Base-by-base conservation (phyloP, 2,797 vertebrate genomes). In the Gambusia yucatana region DNA sequence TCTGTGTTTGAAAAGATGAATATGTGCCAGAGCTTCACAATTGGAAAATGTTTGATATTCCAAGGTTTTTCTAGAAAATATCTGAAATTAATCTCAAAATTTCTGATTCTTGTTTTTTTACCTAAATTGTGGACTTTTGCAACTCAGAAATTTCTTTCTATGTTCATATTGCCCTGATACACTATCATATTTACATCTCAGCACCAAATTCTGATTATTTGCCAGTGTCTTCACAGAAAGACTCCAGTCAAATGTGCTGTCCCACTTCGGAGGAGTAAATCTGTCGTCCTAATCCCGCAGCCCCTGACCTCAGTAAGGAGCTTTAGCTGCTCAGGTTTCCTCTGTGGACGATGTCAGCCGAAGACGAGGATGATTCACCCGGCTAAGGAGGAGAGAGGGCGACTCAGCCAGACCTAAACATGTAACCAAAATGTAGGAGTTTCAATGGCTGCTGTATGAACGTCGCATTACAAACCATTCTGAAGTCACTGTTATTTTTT, bases 291-390 rank as follows among this genome's bases (percentile, higher is more conserved):
- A 89, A 92, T 91, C 89, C 89, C 89, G 82, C 73, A 69, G 80
- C 72, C 73, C 48, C 1, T 84, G 87, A 91, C 90, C 86, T 87
- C 81, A 16, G 77, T 90, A 91, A 91, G 89, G 89, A 88, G 90
- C 86, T 92, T 92, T 81, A 90, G 87, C 89, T 83, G 76, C 91
- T 87, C 81, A 36, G 70, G 77, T 84, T 79, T 82, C 79, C 81
- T 85, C 79, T 20, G 78, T 8, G 46, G 72, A 78, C 67, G 11
- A 17, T 22, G 74, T 77, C 79, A 83, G 57, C 84, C 79, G 77
- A 82, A 74, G 72, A 79, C 43, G 48, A 48, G 65, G 28, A 0
- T 0, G 82, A 82, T 39, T 84, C 72, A 77, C 75, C 59, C 57
- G 17, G 70, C 61, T 52, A 6, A 67, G 33, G 20, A 4, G 50